phyloP scores from a whole-genome alignment of 2,797 vertebrate species.

The Hapalemur alaotrensis region DNA sequence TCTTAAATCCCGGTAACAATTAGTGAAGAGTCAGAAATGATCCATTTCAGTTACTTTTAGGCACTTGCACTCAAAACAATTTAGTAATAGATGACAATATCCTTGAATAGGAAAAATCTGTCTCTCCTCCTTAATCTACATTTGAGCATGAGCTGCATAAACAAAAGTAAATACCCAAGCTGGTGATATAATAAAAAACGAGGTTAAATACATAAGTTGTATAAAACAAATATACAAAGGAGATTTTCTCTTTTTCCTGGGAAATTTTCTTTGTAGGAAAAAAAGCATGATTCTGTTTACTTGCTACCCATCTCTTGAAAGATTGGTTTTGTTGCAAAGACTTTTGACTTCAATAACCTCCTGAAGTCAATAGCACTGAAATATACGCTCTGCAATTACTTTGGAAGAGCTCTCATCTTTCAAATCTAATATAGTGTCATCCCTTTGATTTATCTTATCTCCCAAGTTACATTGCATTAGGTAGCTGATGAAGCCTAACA shows the following conservation, averaged over 20 bases:
- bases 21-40: not conserved
- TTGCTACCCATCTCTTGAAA: slow-evolving; percentile 62
- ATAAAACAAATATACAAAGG: slow-evolving; percentile 33
- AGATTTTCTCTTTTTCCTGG: slow-evolving; percentile 37
- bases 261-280: slow-evolving; percentile 42
- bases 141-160: not conserved
- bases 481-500: slow-evolving; percentile 77
- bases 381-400: slow-evolving; percentile 70
- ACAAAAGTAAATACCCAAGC: not conserved
- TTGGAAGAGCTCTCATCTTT: slow-evolving; percentile 76
- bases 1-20: not conserved
- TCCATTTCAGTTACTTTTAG: not conserved
- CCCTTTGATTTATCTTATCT: slow-evolving; percentile 77
- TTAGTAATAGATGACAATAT: not conserved
- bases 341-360: slow-evolving; percentile 68
- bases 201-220: not conserved
- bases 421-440: slow-evolving; percentile 63
- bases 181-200: not conserved
- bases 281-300: slow-evolving; percentile 16
- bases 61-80: not conserved
- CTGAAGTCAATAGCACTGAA: slow-evolving; percentile 66
- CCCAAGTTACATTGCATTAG: slow-evolving; percentile 76
- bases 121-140: not conserved
- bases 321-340: slow-evolving; percentile 62
- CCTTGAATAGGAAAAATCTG: not conserved